Base-by-base conservation (phyloP, 2,113 vertebrate genomes). In the Ia io region DNA sequence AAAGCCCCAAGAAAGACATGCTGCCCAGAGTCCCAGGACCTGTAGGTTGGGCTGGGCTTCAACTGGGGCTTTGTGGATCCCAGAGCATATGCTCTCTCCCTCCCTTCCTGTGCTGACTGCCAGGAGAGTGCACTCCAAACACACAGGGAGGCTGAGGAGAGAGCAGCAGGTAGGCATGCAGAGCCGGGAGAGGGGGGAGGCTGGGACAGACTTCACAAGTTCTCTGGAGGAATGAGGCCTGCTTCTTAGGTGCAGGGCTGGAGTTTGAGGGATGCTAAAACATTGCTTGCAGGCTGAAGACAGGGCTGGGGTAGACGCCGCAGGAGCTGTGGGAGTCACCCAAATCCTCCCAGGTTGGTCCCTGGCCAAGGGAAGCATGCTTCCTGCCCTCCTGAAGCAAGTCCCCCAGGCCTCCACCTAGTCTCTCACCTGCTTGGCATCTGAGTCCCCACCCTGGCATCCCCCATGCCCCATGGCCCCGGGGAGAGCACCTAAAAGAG, bases 41-140 rank as follows among this genome's bases (percentile, higher is more conserved):
- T 25, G 6, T 3, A 13, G 10, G 14, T 3, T 28, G 10, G 40
- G 11, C 32, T 18, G 74, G 30, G 56, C 32, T 93, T 74, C 37
- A 8, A 20, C 13, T 17, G 37, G 53, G 51, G 35, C 88, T 47
- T 14, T 3, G 0, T 13, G 73, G 59, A 20, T n/a, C 49, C 65
- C 71, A 30, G 2, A 56, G 65, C 11, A 1, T 0, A 0, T 4
- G 10, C 18, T 17, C 5, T 35, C 6, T 53, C 14, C 40, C 32
- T 65, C 35, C 14, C 37, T 44, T 6, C 23, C 51, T 11, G 23
- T 18, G 28, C 90, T 47, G 59, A 67, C 76, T 76, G 42, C n/a
- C 32, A 6, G 7, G 3, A 49, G 84, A 51, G 14, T 18, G 0
- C 6, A 7, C 11, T 51, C 40, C 22, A 14, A 11, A 37, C 22